These are phyloP conservation scores for Artemia sinica DNA, from an alignment of 2,888 invertebrate genomes.

Conservation along the genomic window DNA sequence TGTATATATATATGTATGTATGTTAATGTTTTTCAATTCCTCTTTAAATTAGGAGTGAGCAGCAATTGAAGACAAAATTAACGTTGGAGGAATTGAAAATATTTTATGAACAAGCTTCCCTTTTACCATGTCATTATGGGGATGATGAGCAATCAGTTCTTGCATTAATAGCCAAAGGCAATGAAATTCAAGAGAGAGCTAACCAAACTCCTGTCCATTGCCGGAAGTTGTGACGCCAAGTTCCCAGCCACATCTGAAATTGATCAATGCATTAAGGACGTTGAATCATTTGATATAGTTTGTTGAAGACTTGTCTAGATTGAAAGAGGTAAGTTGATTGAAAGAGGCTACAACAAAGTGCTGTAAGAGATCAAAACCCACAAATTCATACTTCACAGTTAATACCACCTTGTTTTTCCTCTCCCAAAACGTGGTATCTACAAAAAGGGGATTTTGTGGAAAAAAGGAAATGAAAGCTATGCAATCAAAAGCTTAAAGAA, in stretches of 20 bases:
- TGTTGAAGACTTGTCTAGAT: not conserved
- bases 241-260: slow-evolving; percentile 1
- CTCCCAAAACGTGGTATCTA: too few species aligned
- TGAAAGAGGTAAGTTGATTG: not conserved
- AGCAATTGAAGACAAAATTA: slow-evolving; percentile 1
- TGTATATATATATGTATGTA: too few species aligned
- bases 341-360: too few species aligned
- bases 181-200: not conserved
- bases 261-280: not conserved
- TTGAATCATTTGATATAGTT: slow-evolving; percentile 8
- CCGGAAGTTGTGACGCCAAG: not conserved
- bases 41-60: not conserved
- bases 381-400: too few species aligned
- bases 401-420: too few species aligned
- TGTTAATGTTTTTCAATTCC: too few species aligned
- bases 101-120: not conserved
- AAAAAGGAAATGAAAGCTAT: too few species aligned
- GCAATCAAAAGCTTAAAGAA: too few species aligned
- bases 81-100: slow-evolving; percentile 8
- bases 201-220: not conserved
- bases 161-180: slow-evolving; percentile 1
- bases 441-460: too few species aligned
- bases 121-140: not conserved
- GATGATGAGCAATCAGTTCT: not conserved
- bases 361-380: too few species aligned